Base-by-base conservation (phyloP, 2,888 invertebrate genomes). In the Tyria jacobaeae region DNA sequence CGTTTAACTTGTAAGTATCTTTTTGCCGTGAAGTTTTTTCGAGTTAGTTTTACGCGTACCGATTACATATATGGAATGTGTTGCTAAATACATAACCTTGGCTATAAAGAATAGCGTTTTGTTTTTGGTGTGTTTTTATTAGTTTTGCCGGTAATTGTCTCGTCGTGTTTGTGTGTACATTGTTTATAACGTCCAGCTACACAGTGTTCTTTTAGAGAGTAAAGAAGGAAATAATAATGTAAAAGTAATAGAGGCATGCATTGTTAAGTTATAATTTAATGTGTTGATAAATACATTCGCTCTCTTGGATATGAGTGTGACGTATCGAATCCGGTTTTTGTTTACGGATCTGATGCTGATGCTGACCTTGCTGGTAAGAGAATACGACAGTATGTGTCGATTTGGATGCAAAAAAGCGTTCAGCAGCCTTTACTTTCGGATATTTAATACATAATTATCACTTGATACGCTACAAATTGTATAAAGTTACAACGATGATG, bases 11-110 rank as follows among this genome's bases (percentile, higher is more conserved):
- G 66, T n/a, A n/a, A n/a, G n/a, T 73, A 74, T 71, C 70, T 74
- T 70, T 72, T 80, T 81, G 79, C 68, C 76, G 85, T 85, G 87
- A 85, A 85, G 86, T 87, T 86, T 81, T 80, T 75, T 74, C 68
- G 65, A 81, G 84, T 86, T 85, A 86, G 84, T 71, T 79, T 78
- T 62, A 71, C 68, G 71, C 76, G 76, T 78, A 76, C 71, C 75
- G 68, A 66, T 70, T 78, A 74, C 73, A 78, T 78, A 81, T 81
- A 88, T 86, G 87, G 88, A 90, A 89, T 91, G 92, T 92, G 91
- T 90, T 89, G 88, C 90, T 90, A 84, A 88, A 86, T 84, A 81
- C 83, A 75, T 83, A 85, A 82, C 90, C 89, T 91, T 90, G 88
- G 82, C 74, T 78, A 69, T 73, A 78, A 67, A 74, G 75, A 77